These are phyloP conservation scores for Orius insidiosus DNA, from an alignment of 1,140 invertebrate species.

Conservation along the genomic window DNA sequence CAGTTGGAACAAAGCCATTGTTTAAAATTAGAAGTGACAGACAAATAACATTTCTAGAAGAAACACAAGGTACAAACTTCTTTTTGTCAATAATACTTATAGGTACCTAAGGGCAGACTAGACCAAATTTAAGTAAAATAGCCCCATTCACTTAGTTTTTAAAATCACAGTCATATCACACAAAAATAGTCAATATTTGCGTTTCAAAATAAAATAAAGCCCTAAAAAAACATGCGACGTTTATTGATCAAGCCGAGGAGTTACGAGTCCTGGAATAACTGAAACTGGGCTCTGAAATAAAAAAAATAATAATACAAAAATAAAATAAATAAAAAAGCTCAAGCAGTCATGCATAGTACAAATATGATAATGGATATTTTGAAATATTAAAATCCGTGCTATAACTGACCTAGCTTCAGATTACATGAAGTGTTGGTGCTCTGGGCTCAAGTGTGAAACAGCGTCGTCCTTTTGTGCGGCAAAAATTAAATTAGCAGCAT, in stretches of 20 bases:
- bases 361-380: neutral
- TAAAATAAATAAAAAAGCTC: neutral
- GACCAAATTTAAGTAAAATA: neutral
- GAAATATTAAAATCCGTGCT: neutral
- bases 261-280: slow-evolving; percentile 8
- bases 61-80: no score
- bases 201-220: neutral
- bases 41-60: no score
- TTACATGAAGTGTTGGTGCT: slow-evolving; percentile 15
- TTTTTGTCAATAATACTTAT: no score
- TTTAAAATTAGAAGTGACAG: no score
- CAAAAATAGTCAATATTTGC: no score
- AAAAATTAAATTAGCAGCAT: neutral
- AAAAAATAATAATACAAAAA: slow-evolving; percentile 7
- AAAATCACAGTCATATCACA: no score
- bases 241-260: slow-evolving; percentile 12
- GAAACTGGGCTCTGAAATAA: slow-evolving; percentile 12
- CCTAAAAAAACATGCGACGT: neutral
- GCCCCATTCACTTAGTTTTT: neutral
- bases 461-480: neutral
- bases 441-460: slow-evolving; percentile 7
- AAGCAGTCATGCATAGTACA: neutral
- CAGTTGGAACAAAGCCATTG: no score
- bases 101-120: no score
- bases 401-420: slow-evolving; percentile 10